Base-by-base conservation (phyloP, 1,140 invertebrate species). In the Calliopsis andreniformis region DNA sequence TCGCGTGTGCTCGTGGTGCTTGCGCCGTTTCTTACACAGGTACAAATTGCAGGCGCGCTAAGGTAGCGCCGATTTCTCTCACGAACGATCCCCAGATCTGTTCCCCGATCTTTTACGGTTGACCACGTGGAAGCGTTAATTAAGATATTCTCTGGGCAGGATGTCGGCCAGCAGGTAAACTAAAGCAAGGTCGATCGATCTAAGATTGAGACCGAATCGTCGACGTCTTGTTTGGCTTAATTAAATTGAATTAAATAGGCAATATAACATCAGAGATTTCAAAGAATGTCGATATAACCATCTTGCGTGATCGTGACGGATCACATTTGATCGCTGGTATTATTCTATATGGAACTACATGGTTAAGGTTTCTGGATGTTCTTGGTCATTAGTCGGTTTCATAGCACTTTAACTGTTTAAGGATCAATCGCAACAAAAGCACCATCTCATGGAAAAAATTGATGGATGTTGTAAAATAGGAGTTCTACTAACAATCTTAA, bases 31-130 rank as follows among this genome's bases (percentile, higher is more conserved):
- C 68, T 72, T 71, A 63, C 55, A 76, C 39, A 14, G 39, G 30
- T 77, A 77, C 75, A 77, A 77, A 77, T 77, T 77, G 49, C 68
- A 51, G 68, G 39, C 58, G 58, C 68, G 72, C 72, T 55, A 61
- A 71, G 49, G 68, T 66, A 70, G 75, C 63, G 14, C 53, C 53
- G 79, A 78, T 83, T 78, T 82, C 80, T 78, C 69, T 79, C 69
- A 75, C 80, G 59, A 82, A 81, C 67, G 76, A 63, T 58, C 49
- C 68, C 42, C 59, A 32, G 56, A 75, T 70, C 61, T 53, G 64
- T 77, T 51, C 72, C 73, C 35, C 28, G 47, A 80, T 80, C 78
- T 67, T 62, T 64, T 77, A 61, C 55, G 69, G 51, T 68, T 80
- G 76, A 78, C 73, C 69, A 72, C 69, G 70, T 59, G 47, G 69